These are phyloP conservation scores for Yponomeuta malinellus DNA, from an alignment of 2,888 invertebrate genomes.

Conservation along the genomic window DNA sequence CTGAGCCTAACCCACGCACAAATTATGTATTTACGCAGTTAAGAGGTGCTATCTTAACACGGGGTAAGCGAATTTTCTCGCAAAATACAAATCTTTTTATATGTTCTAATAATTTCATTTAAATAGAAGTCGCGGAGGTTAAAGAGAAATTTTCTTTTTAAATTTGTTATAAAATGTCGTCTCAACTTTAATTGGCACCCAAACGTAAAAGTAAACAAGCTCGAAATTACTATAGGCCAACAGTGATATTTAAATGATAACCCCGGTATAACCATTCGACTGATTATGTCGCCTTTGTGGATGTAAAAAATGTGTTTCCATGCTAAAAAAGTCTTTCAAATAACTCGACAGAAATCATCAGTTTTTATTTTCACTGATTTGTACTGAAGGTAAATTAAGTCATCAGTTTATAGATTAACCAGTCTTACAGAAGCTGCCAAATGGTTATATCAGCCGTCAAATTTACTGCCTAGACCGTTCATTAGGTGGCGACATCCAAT, in stretches of 20 bases:
- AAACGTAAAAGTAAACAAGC: neutral
- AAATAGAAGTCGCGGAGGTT: neutral
- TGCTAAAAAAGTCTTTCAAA: too few relatives aligned
- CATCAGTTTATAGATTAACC: too few relatives aligned
- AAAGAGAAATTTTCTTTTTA: neutral
- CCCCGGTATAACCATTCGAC: too few relatives aligned
- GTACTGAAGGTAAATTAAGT: too few relatives aligned
- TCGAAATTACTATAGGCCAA: neutral
- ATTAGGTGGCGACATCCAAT: too few relatives aligned
- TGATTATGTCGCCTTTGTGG: too few relatives aligned
- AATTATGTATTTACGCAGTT: conserved; percentile 15
- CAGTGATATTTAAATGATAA: neutral
- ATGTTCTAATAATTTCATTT: conserved; percentile 33
- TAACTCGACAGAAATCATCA: too few relatives aligned
- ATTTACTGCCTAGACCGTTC: too few relatives aligned
- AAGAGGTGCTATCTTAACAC: neutral
- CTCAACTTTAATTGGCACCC: neutral
- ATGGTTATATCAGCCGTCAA: too few relatives aligned
- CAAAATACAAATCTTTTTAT: neutral
- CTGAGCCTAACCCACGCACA: conserved; percentile 13
- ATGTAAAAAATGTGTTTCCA: too few relatives aligned
- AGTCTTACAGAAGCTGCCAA: too few relatives aligned
- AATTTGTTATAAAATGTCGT: neutral
- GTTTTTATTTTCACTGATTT: too few relatives aligned
- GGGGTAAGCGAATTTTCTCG: conserved; percentile 6